These are phyloP conservation scores for Dunckerocampus dactyliophorus DNA, from an alignment of 2,113 vertebrate genomes.

Conservation along the genomic window DNA sequence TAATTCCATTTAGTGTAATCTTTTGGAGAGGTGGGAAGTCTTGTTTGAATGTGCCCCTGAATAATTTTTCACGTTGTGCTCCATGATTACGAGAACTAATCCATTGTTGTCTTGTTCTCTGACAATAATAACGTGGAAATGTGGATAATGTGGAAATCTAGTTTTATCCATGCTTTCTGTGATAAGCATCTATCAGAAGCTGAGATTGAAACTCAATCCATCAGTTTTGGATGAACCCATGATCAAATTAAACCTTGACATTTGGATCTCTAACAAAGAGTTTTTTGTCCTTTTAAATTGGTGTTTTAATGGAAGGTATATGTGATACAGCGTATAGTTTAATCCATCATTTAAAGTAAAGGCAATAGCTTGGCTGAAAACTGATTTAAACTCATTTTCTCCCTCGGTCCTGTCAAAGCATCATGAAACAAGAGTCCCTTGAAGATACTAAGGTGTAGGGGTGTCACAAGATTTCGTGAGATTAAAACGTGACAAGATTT, in stretches of 20 bases:
- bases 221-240: background rate
- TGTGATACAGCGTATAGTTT: too few relatives aligned
- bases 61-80: slow-evolving; percentile 35
- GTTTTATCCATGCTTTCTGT: slow-evolving; percentile 20
- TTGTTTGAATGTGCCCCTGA: slow-evolving; percentile 22
- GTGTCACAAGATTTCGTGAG: too few relatives aligned
- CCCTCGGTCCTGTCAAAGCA: too few relatives aligned
- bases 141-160: slow-evolving; percentile 14
- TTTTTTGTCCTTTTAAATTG: too few relatives aligned
- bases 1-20: slow-evolving; percentile 41
- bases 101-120: slow-evolving; percentile 20
- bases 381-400: too few relatives aligned
- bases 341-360: too few relatives aligned
- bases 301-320: too few relatives aligned
- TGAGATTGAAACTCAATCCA: background rate
- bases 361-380: too few relatives aligned
- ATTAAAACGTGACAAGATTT: too few relatives aligned
- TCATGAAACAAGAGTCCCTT: too few relatives aligned
- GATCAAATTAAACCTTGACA: background rate
- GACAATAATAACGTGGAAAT: slow-evolving; percentile 9
- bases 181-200: slow-evolving; percentile 21
- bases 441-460: too few relatives aligned
- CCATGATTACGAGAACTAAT: slow-evolving; percentile 15
- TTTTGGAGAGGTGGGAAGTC: slow-evolving; percentile 13
- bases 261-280: too few relatives aligned